A percentile compares a stretch with the other conserved stretches of the same genome.
phyloP scores from a whole-genome alignment of 1,140 invertebrate genomes.

The Leptinotarsa undecemlineata region DNA sequence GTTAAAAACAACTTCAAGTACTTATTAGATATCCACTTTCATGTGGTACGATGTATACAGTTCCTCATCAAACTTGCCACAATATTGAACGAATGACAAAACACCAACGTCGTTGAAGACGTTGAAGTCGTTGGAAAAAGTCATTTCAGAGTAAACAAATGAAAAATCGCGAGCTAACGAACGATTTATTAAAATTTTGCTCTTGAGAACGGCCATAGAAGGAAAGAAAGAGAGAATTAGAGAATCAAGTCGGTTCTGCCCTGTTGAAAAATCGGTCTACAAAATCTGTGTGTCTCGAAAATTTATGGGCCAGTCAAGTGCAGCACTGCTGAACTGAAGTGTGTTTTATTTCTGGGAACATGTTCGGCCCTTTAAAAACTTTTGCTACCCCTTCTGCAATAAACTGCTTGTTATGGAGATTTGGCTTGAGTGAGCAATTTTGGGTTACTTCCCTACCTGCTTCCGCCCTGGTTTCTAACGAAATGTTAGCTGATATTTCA shows the following conservation, averaged over 20 bases:
- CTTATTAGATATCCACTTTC: too few species aligned
- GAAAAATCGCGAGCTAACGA: not conserved
- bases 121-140: too few species aligned
- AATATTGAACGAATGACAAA: too few species aligned
- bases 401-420: too few species aligned
- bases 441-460: too few species aligned
- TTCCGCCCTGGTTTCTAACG: too few species aligned
- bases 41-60: too few species aligned
- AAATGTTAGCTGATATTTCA: too few species aligned
- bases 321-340: constrained; percentile 18
- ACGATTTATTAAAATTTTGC: not conserved
- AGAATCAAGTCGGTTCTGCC: constrained; percentile 4
- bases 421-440: too few species aligned
- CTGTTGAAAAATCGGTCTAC: constrained; percentile 7
- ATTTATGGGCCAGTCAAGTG: constrained; percentile 20
- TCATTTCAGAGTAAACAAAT: constrained; percentile 3
- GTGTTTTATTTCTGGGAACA: constrained; percentile 4
- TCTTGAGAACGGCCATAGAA: constrained; percentile 13
- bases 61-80: too few species aligned
- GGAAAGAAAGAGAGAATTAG: constrained; percentile 11
- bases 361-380: not conserved
- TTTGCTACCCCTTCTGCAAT: constrained; percentile 7
- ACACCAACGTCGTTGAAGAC: too few species aligned
- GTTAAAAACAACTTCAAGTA: too few species aligned
- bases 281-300: constrained; percentile 2